Base-by-base conservation (phyloP, 2,888 invertebrate genomes). In the Gisinianus flammeolus region DNA sequence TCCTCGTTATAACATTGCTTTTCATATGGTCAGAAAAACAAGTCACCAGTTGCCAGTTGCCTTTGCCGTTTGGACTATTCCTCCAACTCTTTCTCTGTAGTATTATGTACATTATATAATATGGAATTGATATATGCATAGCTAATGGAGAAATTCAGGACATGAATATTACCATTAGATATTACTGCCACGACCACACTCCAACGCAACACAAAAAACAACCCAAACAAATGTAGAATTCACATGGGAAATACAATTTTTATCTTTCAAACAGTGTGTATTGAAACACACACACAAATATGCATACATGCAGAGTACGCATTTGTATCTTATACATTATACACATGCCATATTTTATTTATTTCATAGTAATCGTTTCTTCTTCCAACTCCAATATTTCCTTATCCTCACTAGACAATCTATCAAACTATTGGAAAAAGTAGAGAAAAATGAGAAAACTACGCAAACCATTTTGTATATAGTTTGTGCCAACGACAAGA, bases 1-100 rank as follows among this genome's bases (percentile, higher is more conserved):
- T 78, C 70, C 76, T 76, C 77, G 76, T 71, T 76, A 73, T 24
- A 76, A 76, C 76, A 77, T 79, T 77, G 76, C 79, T 82, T 81
- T 81, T 83, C 81, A 81, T 80, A 79, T 76, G 78, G 79, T 79
- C 78, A 79, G 72, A 66, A 71, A 76, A 54, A 54, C 4, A n/a
- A 16, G 54, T n/a, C 26, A 26, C 58, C 58, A 76, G 80, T 80
- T 80, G 71, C 79, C 72, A 78, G 78, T 80, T 80, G 76, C 77
- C 75, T 69, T 77, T 77, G 70, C 62, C 12, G n/a, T 67, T 73
- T 35, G 67, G 52, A 62, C 66, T 67, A 71, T 58, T 24, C 22
- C 58, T 62, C 62, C 16, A 24, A 12, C 19, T 44, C 3, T 44
- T 44, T 19, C 19, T 44, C 44, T 44, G 1, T 44, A n/a, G n/a